Evolutionary conservation across 2,888 invertebrate species (phyloP).

Genomic region (Labia minor): DNA sequence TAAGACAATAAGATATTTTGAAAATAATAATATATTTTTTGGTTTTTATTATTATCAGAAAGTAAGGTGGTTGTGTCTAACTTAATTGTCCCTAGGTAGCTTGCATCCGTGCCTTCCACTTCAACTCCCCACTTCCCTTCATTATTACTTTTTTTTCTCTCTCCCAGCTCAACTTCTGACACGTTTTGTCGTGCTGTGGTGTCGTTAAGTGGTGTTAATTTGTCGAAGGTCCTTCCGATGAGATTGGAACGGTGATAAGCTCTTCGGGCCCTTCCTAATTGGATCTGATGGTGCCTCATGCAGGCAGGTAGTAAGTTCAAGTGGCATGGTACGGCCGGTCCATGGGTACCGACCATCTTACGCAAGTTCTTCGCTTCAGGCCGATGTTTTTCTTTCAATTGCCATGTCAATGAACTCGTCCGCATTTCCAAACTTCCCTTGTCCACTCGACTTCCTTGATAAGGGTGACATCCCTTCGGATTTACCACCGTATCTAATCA

Average conservation of each 20-base stretch:
- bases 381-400: not conserved
- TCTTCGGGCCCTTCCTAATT: not conserved
- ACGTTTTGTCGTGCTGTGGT: slow-evolving; percentile 13
- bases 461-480: not conserved
- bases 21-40: no score
- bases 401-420: not conserved
- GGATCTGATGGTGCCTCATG: not conserved
- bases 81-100: no score
- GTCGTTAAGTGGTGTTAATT: slow-evolving; percentile 13
- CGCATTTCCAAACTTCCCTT: not conserved
- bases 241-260: not conserved
- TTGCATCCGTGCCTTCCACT: no score
- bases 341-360: no score
- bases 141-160: not conserved
- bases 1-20: no score
- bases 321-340: no score
- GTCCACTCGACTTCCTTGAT: not conserved
- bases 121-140: no score
- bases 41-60: no score
- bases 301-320: not conserved
- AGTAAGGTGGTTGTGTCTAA: no score
- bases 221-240: slow-evolving; percentile 2
- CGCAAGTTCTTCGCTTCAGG: not conserved
- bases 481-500: not conserved
- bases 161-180: not conserved